phyloP scores from a whole-genome alignment of 2,113 vertebrate genomes.

The Chiloscyllium plagiosum region DNA sequence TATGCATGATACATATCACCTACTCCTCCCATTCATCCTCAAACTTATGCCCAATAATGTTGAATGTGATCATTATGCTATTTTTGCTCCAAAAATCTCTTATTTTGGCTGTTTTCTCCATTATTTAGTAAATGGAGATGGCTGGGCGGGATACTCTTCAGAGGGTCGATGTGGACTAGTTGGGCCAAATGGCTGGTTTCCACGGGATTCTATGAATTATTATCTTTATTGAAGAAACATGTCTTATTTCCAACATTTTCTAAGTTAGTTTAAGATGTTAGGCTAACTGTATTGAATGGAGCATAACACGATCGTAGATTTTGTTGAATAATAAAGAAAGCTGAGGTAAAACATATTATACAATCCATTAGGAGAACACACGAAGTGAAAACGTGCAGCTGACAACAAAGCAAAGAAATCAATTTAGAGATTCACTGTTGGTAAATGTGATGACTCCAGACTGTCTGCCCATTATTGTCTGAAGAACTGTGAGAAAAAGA shows the following conservation, averaged over 20 bases:
- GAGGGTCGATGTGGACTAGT: no score
- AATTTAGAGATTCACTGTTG: not conserved
- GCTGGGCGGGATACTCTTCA: no score
- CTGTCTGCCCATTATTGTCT: not conserved
- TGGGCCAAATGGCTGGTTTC: no score
- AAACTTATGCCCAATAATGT: not conserved
- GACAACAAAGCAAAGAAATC: not conserved
- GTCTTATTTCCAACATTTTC: not conserved
- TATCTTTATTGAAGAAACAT: not conserved
- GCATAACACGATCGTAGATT: not conserved
- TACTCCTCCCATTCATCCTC: no score
- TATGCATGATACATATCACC: no score
- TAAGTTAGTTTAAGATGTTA: not conserved
- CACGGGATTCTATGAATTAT: not conserved
- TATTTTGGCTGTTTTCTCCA: not conserved
- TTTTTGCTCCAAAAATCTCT: not conserved
- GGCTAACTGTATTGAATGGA: not conserved
- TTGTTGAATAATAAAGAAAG: not conserved
- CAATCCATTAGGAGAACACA: not conserved
- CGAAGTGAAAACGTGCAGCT: not conserved
- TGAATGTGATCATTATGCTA: not conserved
- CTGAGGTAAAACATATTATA: not conserved
- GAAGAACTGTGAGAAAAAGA: not conserved
- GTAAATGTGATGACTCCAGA: not conserved
- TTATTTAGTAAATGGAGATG: not conserved